Percentiles rank a stretch among this genome's conserved stretches.
Evolutionary conservation across 1,140 invertebrate species (phyloP).

Genomic region (Rhagoletis zephyria): DNA sequence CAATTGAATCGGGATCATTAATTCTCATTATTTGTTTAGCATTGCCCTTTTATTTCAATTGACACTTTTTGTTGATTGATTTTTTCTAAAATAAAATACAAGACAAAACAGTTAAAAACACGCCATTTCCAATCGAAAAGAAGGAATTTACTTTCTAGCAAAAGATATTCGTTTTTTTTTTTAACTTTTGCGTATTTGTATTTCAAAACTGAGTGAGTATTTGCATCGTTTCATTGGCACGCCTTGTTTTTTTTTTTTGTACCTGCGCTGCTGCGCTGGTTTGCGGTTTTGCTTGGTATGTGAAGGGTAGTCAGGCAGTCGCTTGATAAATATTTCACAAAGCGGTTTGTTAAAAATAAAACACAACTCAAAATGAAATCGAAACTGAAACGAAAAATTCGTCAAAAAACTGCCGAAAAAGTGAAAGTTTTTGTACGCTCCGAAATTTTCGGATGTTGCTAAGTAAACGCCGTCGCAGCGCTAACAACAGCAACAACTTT

Average conservation of each 20-base stretch:
- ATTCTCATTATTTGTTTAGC: no score
- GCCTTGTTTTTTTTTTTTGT: neutral
- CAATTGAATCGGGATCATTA: no score
- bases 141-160: neutral
- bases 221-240: neutral
- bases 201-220: neutral
- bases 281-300: neutral
- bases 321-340: neutral
- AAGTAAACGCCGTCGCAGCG: slow-evolving; percentile 62
- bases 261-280: neutral
- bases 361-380: slow-evolving; percentile 60
- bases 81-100: neutral
- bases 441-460: slow-evolving; percentile 69
- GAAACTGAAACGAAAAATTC: slow-evolving; percentile 67
- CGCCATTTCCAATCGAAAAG: neutral
- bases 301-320: neutral
- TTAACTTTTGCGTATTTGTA: neutral
- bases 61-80: neutral
- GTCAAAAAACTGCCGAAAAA: slow-evolving; percentile 73
- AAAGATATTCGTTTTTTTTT: neutral
- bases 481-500: slow-evolving; percentile 39
- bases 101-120: neutral
- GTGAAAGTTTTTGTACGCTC: slow-evolving; percentile 66
- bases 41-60: no score
- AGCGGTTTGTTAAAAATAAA: slow-evolving; percentile 42